Evolutionary conservation across 2,888 invertebrate genomes (phyloP).

Genomic region (Girardia tigrina): DNA sequence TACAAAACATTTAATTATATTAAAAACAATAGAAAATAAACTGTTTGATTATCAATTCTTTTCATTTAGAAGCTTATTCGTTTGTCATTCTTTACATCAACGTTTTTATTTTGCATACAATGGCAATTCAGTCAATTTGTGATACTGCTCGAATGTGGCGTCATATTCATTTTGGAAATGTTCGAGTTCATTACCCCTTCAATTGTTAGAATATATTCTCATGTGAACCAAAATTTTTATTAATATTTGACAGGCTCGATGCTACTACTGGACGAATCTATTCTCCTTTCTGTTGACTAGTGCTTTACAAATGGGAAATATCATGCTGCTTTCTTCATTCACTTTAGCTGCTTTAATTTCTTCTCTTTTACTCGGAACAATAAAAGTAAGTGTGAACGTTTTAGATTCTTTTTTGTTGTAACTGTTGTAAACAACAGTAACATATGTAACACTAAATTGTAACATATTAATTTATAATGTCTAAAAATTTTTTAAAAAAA

Average conservation of each 20-base stretch:
- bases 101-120: not conserved
- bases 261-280: too few relatives aligned
- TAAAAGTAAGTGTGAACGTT: too few relatives aligned
- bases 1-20: too few relatives aligned
- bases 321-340: not conserved
- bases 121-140: conserved; percentile 18
- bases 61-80: not conserved
- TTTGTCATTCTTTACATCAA: not conserved
- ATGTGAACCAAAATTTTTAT: not conserved
- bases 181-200: not conserved
- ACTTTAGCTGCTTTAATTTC: not conserved
- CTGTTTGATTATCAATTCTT: too few relatives aligned
- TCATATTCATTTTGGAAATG: not conserved
- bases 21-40: too few relatives aligned
- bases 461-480: too few relatives aligned
- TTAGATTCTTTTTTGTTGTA: too few relatives aligned
- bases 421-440: too few relatives aligned
- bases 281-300: not conserved
- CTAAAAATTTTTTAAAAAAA: too few relatives aligned
- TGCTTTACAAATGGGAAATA: conserved; percentile 2
- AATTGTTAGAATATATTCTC: not conserved
- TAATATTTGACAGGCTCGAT: not conserved
- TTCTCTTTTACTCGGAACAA: not conserved
- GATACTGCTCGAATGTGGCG: not conserved
- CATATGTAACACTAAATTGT: too few relatives aligned